Conservation (phyloP, 92 coral and sea anemone species). For the Anthopleura xanthogrammica region DNA sequence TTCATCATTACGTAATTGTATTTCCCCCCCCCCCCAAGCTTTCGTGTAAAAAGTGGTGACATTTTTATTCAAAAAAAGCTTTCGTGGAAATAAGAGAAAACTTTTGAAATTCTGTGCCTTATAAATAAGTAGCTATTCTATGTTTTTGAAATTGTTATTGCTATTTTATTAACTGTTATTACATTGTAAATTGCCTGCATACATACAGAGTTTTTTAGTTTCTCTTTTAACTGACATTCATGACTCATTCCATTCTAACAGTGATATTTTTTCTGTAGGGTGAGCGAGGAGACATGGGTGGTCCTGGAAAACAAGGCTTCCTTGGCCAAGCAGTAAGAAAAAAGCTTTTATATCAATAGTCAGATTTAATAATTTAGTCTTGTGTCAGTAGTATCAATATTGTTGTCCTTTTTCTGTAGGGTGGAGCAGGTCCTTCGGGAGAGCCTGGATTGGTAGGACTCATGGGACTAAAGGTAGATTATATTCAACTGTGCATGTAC, state of each 20-base stretch:
- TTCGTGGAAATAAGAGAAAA: too few relatives aligned
- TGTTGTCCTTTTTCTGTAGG: not conserved
- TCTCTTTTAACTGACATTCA: not conserved
- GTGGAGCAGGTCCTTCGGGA: slow-evolving; percentile 15
- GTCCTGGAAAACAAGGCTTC: slow-evolving; percentile 66
- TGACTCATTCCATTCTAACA: not conserved
- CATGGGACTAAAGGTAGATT: slow-evolving; percentile 49
- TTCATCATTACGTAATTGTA: not conserved
- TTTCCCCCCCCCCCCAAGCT: too few relatives aligned
- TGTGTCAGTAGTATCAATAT: not conserved
- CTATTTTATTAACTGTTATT: not conserved
- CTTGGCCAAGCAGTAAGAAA: slow-evolving; percentile 29
- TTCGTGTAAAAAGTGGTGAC: too few relatives aligned
- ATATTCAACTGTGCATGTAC: not conserved
- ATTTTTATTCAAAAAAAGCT: too few relatives aligned
- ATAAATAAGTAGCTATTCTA: too few relatives aligned
- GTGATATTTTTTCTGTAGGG: slow-evolving; percentile 46
- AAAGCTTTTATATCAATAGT: not conserved
- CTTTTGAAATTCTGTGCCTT: too few relatives aligned
- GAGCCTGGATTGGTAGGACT: slow-evolving; percentile 40
- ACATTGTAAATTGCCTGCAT: not conserved
- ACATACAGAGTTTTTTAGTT: not conserved
- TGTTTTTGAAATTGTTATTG: too few relatives aligned
- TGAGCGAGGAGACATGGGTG: slow-evolving; percentile 68
- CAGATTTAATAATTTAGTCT: too few relatives aligned